Percentiles rank a stretch among this genome's conserved stretches.
Conservation (phyloP, 1,140 invertebrate genomes). For the Lamellibrachia luymesi region DNA sequence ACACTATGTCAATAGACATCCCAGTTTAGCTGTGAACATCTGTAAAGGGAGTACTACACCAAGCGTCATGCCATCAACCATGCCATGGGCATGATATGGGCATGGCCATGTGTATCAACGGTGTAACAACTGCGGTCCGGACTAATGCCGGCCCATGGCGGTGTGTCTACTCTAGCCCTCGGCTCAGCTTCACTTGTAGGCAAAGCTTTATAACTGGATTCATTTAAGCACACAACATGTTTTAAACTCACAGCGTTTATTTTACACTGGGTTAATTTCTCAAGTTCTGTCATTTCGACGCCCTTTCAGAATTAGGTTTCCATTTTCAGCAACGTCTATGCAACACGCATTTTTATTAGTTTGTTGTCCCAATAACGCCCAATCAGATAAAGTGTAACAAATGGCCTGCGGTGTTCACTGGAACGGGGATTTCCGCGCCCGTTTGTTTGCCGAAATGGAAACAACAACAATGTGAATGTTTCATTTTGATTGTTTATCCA, state of each 20-base stretch:
- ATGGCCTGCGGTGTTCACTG: neutral
- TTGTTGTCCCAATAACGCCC: neutral
- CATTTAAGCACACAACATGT: no score
- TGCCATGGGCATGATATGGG: no score
- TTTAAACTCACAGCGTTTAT: neutral
- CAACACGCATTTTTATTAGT: neutral
- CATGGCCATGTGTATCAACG: no score
- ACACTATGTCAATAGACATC: no score
- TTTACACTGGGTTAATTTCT: neutral
- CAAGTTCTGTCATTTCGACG: neutral
- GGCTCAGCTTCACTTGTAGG: no score
- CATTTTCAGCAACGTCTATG: neutral
- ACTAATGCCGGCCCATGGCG: no score
- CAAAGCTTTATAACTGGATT: no score
- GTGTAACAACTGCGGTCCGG: no score
- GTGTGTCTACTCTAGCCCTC: no score
- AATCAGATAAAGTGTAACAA: neutral
- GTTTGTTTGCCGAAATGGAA: neutral
- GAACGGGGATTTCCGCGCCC: neutral
- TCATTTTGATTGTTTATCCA: conserved; percentile 8
- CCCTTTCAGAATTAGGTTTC: neutral
- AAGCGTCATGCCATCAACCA: no score
- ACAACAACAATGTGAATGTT: conserved; percentile 16
- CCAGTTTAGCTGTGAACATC: no score
- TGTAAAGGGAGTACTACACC: no score